Percentiles rank a stretch among this genome's conserved stretches.
These are phyloP conservation scores for Corythoichthys intestinalis DNA, from an alignment of 2,113 vertebrate species.

Conservation along the genomic window DNA sequence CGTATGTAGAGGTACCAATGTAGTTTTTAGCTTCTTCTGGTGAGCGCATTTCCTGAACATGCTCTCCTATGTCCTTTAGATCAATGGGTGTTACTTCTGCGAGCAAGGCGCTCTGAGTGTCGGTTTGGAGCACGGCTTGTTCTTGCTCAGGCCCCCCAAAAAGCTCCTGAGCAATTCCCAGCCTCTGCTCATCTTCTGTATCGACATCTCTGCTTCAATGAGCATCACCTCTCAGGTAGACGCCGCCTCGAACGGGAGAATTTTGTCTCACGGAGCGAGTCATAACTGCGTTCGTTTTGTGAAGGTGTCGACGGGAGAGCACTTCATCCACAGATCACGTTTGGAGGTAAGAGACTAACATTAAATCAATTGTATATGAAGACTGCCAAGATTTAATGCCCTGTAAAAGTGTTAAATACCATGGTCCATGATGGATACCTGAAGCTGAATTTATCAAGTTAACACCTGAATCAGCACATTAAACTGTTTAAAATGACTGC, in stretches of 20 bases:
- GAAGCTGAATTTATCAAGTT: too few species aligned
- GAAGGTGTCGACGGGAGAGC: slow-evolving; percentile 42
- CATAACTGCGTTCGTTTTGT: slow-evolving; percentile 5
- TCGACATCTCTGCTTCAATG: slow-evolving; percentile 70
- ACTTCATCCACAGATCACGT: slow-evolving; percentile 42
- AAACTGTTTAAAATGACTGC: too few species aligned
- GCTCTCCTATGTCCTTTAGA: slow-evolving; percentile 27
- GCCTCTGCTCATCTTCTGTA: slow-evolving; percentile 63
- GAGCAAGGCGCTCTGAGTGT: slow-evolving; percentile 9
- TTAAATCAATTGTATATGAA: not conserved
- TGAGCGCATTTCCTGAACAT: not conserved
- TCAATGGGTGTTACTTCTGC: slow-evolving; percentile 65
- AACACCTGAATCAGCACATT: too few species aligned
- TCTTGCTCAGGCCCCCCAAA: slow-evolving; percentile 35
- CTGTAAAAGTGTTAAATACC: too few species aligned
- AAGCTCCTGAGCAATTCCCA: slow-evolving; percentile 7
- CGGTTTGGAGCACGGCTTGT: slow-evolving; percentile 41
- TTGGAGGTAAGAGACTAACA: slow-evolving; percentile 51
- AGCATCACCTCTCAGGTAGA: slow-evolving; percentile 54
- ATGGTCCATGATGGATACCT: too few species aligned
- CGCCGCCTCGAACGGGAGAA: fast-evolving
- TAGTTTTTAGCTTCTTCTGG: not conserved
- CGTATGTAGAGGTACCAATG: too few species aligned
- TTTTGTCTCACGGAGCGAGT: not conserved
- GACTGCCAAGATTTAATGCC: not conserved